Conservation (phyloP, 2,113 vertebrate species). For the Pachyramphus minor region DNA sequence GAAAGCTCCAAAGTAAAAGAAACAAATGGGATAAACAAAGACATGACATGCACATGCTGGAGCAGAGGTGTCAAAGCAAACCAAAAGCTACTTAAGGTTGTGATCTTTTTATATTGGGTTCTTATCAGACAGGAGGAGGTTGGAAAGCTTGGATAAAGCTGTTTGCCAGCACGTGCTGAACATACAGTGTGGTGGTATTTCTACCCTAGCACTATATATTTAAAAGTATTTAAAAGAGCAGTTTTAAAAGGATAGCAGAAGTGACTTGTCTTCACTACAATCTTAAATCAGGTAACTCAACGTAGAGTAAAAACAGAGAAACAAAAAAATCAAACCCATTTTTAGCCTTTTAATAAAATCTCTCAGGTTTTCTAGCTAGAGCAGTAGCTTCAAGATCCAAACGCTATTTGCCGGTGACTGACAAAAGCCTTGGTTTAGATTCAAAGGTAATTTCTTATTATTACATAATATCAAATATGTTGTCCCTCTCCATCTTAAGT, state of each 20-base stretch:
- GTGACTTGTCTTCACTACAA: background rate
- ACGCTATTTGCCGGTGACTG: background rate
- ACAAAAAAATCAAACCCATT: background rate
- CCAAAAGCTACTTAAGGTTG: background rate
- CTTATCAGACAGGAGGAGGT: background rate
- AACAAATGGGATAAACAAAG: background rate
- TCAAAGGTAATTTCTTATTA: background rate
- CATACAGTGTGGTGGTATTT: background rate
- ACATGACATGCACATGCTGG: background rate
- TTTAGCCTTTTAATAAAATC: background rate
- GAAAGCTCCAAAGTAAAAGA: background rate
- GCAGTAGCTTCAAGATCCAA: background rate
- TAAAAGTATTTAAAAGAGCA: background rate
- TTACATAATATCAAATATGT: background rate
- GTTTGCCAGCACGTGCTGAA: background rate
- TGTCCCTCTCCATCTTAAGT: background rate
- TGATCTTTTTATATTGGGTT: background rate
- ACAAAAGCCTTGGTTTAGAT: background rate
- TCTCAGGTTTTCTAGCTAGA: background rate
- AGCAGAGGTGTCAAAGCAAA: background rate
- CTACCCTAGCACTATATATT: background rate
- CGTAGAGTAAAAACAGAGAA: background rate
- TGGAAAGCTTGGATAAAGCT: background rate
- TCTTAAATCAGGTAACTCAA: background rate
- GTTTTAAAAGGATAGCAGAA: background rate